phyloP scores from a whole-genome alignment of 2,797 vertebrate genomes.

The Notolabrus celidotus region DNA sequence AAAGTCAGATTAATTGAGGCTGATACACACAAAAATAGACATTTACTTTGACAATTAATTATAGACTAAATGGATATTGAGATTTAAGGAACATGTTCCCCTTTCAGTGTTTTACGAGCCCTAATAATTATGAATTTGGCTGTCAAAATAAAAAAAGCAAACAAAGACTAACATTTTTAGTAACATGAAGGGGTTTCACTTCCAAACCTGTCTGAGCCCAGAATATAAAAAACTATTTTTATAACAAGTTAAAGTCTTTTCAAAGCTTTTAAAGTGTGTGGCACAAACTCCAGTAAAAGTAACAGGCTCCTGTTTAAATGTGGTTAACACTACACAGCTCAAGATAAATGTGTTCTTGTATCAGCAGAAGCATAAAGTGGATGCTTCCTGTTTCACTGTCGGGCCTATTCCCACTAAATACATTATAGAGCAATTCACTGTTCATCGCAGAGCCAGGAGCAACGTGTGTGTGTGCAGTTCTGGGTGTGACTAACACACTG shows the following conservation, averaged over 20 bases:
- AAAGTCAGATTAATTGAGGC: neutral
- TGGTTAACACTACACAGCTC: conserved; percentile 24
- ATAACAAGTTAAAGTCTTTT: neutral
- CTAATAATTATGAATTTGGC: neutral
- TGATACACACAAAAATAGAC: neutral
- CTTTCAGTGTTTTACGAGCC: neutral
- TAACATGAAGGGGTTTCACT: neutral
- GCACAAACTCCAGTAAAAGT: conserved; percentile 29
- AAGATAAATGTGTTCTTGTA: conserved; percentile 43
- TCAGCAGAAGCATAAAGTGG: conserved; percentile 30
- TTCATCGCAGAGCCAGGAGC: conserved; percentile 45
- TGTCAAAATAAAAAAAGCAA: neutral
- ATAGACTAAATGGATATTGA: neutral
- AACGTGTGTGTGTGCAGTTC: conserved; percentile 37
- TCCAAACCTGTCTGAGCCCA: neutral
- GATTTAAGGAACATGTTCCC: neutral
- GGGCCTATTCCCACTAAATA: conserved; percentile 55
- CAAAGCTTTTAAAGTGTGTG: conserved; percentile 12
- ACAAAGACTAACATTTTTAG: neutral
- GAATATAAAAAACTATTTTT: neutral
- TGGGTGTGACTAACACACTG: conserved; percentile 28
- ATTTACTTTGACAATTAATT: neutral
- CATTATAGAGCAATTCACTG: conserved; percentile 62
- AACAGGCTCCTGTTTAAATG: conserved; percentile 18
- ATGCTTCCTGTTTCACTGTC: conserved; percentile 51